Percentiles rank a stretch among this genome's conserved stretches.
Evolutionary conservation across 2,888 invertebrate genomes (phyloP).

Genomic region (Pyrgus malvae): DNA sequence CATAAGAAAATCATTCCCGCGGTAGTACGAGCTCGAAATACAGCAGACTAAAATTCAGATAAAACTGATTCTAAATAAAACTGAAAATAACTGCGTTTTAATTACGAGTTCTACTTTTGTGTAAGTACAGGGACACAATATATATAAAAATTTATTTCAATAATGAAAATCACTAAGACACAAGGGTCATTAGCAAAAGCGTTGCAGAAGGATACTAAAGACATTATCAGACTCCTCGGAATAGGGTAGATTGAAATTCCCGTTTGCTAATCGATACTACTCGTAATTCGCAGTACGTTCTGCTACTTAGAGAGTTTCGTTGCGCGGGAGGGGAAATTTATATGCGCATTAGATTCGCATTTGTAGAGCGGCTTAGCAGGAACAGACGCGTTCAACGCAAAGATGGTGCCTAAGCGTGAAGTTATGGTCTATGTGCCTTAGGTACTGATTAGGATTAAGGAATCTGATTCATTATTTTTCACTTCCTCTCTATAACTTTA

Average conservation of each 20-base stretch:
- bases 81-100: too few relatives aligned
- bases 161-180: neutral
- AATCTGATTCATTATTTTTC: constrained; percentile 29
- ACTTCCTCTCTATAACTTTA: constrained; percentile 19
- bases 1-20: too few relatives aligned
- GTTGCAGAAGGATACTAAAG: constrained; percentile 8
- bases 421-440: too few relatives aligned
- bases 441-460: too few relatives aligned
- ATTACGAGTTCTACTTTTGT: too few relatives aligned
- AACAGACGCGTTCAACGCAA: constrained; percentile 25
- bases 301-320: constrained; percentile 56
- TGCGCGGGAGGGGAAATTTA: constrained; percentile 63
- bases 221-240: constrained; percentile 9
- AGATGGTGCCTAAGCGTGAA: constrained; percentile 28
- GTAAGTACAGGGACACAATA: too few relatives aligned
- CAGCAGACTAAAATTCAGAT: too few relatives aligned
- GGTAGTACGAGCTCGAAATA: too few relatives aligned
- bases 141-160: neutral
- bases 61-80: too few relatives aligned
- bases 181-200: constrained; percentile 8
- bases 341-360: constrained; percentile 69
- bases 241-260: constrained; percentile 52
- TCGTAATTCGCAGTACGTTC: constrained; percentile 63
- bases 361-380: constrained; percentile 28
- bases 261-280: constrained; percentile 69